Percentiles rank a stretch among this genome's conserved stretches.
Conservation (phyloP, 2,797 vertebrate species). For the Chaetophractus vellerosus region DNA sequence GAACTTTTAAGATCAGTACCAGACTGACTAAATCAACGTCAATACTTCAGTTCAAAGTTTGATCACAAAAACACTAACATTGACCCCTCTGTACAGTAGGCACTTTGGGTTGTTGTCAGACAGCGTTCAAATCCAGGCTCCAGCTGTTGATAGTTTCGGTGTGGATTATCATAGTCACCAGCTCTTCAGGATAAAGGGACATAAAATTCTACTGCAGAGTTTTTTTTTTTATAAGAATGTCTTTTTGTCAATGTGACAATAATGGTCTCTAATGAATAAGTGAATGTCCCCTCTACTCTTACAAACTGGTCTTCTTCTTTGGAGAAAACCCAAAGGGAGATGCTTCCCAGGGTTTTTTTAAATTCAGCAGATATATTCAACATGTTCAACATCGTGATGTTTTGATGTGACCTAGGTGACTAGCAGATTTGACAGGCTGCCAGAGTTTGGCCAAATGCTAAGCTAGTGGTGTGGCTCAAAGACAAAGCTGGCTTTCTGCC, state of each 20-base stretch:
- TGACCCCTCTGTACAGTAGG: neutral
- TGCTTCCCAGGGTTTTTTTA: neutral
- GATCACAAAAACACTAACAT: neutral
- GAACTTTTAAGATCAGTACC: neutral
- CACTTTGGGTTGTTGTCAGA: neutral
- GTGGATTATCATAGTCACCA: neutral
- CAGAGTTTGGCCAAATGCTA: neutral
- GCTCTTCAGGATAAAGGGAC: neutral
- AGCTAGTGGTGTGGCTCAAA: neutral
- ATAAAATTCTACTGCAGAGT: neutral
- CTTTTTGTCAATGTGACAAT: neutral
- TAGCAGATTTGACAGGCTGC: neutral
- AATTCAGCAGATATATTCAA: neutral
- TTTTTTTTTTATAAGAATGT: neutral
- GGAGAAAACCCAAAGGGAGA: neutral
- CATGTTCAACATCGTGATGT: neutral
- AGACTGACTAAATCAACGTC: neutral
- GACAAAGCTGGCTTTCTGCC: too few species aligned
- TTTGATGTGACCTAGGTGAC: neutral
- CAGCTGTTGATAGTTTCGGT: neutral
- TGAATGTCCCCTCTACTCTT: neutral
- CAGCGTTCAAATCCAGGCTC: neutral
- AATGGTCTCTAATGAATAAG: neutral
- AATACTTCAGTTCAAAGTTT: neutral
- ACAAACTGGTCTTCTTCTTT: neutral